These are phyloP conservation scores for Micronycteris hirsuta DNA, from an alignment of 2,113 vertebrate genomes.

Conservation along the genomic window DNA sequence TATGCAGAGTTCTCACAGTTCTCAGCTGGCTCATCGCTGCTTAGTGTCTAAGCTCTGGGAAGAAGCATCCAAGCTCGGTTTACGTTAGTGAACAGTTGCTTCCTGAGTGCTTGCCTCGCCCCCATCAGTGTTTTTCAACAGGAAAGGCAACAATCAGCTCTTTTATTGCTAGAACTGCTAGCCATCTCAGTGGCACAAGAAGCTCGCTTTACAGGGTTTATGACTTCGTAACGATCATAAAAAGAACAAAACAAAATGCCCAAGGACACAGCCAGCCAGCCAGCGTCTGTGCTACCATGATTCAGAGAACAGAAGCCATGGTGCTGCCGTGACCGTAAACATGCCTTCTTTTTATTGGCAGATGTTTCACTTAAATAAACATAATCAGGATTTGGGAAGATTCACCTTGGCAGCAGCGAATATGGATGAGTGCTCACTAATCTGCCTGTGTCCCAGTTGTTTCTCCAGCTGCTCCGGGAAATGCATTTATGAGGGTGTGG, in stretches of 20 bases:
- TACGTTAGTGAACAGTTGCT: slow-evolving; percentile 34
- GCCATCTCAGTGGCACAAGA: not conserved
- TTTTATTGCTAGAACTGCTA: not conserved
- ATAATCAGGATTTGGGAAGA: slow-evolving; percentile 62
- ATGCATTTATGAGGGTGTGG: not conserved
- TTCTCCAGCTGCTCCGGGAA: slow-evolving; percentile 29
- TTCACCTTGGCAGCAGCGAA: slow-evolving; percentile 48
- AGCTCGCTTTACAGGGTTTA: not conserved
- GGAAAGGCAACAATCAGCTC: not conserved
- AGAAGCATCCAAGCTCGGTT: slow-evolving; percentile 5
- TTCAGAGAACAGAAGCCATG: slow-evolving; percentile 22
- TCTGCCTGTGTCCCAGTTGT: slow-evolving; percentile 42
- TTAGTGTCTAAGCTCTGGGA: slow-evolving; percentile 1
- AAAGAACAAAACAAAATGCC: not conserved
- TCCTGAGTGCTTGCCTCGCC: slow-evolving; percentile 10
- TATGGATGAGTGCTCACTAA: slow-evolving; percentile 41
- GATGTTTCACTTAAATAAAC: slow-evolving; percentile 57
- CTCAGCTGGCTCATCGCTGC: not conserved
- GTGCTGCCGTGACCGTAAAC: not conserved
- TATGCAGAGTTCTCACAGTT: not conserved
- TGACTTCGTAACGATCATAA: not conserved
- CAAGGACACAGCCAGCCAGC: not conserved
- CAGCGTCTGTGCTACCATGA: not conserved
- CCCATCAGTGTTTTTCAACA: not conserved
- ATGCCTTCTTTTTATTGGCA: slow-evolving; percentile 38